Base-by-base conservation (phyloP, 2,113 vertebrate genomes). In the Cyanistes caeruleus region DNA sequence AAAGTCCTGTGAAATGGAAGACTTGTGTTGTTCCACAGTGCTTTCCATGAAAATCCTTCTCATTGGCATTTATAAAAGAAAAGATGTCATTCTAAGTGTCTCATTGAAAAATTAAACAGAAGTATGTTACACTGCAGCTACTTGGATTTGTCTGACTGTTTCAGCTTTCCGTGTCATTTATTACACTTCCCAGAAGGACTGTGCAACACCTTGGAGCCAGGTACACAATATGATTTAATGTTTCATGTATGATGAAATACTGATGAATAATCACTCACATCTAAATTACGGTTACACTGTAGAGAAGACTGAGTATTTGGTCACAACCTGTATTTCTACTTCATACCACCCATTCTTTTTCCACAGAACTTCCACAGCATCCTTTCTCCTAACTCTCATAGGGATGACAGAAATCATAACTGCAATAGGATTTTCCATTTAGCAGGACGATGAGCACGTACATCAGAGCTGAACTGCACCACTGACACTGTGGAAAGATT, bases 351-450 rank as follows among this genome's bases (percentile, higher is more conserved):
- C 17, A 15, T 17, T 65, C 35, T 84, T 79, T 53, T 68, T 63
- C 43, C 48, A 63, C 10, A 65, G 43, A 24, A 77, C 9, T 37
- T 58, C 43, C 58, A 84, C 39, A 84, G 56, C 33, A 43, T 28
- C 16, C 25, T 67, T 89, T 85, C 74, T 82, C 62, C 60, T 60
- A 39, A 43, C 49, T 67, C 68, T 60, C 64, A 51, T 3, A 78
- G 20, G 67, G 51, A 35, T 75, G 43, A 84, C 79, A 94, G 46
- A 82, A 89, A 56, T 49, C 18, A 10, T 68, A 55, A 23, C 64
- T 63, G 72, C 70, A 88, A 17, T 27, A 31, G 39, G 72, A 67
- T 94, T 87, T 95, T 94, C 85, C 82, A 89, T 67, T 81, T 90
- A 93, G 72, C 25, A 90, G 44, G 68, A 90, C 0, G 2, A 35